phyloP scores from a whole-genome alignment of 2,888 invertebrate genomes.

The Artemia sinica region DNA sequence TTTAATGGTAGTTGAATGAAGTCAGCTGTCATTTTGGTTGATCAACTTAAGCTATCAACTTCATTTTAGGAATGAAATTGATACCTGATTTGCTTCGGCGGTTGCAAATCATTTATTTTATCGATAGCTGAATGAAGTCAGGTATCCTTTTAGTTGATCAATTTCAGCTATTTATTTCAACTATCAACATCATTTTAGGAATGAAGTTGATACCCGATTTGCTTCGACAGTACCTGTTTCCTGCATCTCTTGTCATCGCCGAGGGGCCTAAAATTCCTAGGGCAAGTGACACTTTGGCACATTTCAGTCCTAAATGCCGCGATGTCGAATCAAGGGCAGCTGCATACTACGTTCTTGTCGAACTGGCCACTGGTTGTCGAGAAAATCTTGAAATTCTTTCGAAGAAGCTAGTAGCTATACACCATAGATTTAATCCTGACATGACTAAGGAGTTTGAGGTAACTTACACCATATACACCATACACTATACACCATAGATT shows the following conservation, averaged over 20 bases:
- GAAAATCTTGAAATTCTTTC: conserved; percentile 31
- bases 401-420: conserved; percentile 32
- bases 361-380: conserved; percentile 31
- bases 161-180: too few relatives aligned
- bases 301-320: conserved; percentile 32
- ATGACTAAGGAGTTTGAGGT: conserved; percentile 36
- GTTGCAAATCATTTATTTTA: too few relatives aligned
- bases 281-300: conserved; percentile 25
- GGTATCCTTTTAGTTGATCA: too few relatives aligned
- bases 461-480: too few relatives aligned
- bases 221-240: conserved; percentile 35
- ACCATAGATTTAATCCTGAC: conserved; percentile 32
- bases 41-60: too few relatives aligned
- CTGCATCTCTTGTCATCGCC: conserved; percentile 33
- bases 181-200: conserved; percentile 26
- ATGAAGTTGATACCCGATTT: conserved; percentile 30
- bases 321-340: conserved; percentile 31
- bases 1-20: too few relatives aligned
- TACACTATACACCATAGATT: too few relatives aligned
- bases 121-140: too few relatives aligned
- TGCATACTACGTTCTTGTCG: conserved; percentile 33
- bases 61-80: too few relatives aligned
- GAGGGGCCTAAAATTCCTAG: conserved; percentile 27
- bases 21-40: too few relatives aligned
- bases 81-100: too few relatives aligned